Percentiles rank a stretch among this genome's conserved stretches.
Conservation (phyloP, 2,797 vertebrate genomes). For the Peromyscus nudipes region DNA sequence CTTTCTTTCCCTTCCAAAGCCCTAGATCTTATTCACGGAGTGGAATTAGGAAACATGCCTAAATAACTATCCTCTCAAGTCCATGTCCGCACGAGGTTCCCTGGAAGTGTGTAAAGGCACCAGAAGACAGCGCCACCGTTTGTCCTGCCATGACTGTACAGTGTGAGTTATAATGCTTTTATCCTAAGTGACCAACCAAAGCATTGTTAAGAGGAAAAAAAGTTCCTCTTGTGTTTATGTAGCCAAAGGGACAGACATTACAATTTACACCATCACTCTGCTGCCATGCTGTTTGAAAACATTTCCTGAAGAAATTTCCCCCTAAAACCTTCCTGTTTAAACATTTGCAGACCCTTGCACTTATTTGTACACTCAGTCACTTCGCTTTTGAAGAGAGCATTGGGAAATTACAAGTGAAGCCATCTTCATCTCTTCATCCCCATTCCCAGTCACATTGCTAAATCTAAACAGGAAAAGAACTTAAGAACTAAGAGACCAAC, state of each 20-base stretch:
- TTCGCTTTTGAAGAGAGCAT: neutral
- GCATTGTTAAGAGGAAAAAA: slow-evolving; percentile 57
- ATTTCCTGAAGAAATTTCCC: slow-evolving; percentile 41
- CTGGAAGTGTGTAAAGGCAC: neutral
- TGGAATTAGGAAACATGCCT: neutral
- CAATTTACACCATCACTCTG: slow-evolving; percentile 71
- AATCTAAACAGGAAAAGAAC: slow-evolving; percentile 12
- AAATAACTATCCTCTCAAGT: neutral
- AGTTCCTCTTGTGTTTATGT: slow-evolving; percentile 62
- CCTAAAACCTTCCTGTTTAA: slow-evolving; percentile 62
- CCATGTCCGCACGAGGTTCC: neutral
- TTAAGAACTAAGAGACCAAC: neutral
- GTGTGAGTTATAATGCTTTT: slow-evolving; percentile 23
- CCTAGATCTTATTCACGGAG: neutral
- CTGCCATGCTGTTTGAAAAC: slow-evolving; percentile 60
- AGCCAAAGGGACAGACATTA: slow-evolving; percentile 68
- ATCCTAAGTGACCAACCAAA: slow-evolving; percentile 60
- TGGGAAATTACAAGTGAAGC: neutral
- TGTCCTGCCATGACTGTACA: slow-evolving; percentile 9
- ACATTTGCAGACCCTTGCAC: neutral
- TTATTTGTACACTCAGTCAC: neutral
- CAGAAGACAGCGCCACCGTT: neutral
- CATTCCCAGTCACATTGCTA: neutral
- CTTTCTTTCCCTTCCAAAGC: slow-evolving; percentile 14
- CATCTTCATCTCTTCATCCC: neutral